Evolutionary conservation across 1,140 invertebrate species (phyloP).

Genomic region (Drosophila pallidifrons): DNA sequence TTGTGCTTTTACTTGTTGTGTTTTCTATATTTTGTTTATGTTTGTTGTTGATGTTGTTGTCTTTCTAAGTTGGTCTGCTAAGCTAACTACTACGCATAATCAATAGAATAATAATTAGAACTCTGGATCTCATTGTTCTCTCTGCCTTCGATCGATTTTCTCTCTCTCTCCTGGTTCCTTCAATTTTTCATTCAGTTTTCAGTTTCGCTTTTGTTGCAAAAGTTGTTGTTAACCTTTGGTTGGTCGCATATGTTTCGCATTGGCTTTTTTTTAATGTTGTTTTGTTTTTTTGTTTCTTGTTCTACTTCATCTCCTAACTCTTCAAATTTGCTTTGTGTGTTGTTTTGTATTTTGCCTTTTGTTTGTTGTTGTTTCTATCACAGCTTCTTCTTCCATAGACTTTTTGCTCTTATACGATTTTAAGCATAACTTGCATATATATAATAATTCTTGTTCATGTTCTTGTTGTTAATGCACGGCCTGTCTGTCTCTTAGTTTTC

Average conservation of each 20-base stretch:
- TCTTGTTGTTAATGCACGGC: conserved; percentile 58
- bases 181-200: conserved; percentile 15
- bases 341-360: conserved; percentile 51
- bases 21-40: conserved; percentile 13
- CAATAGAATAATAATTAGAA: conserved; percentile 26
- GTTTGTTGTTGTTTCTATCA: conserved; percentile 61
- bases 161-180: conserved; percentile 13
- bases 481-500: conserved; percentile 19
- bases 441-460: conserved; percentile 55
- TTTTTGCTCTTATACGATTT: conserved; percentile 68
- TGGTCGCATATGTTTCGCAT: conserved; percentile 80
- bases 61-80: conserved; percentile 37
- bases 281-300: conserved; percentile 54
- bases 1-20: conserved; percentile 26
- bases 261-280: conserved; percentile 63
- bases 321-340: conserved; percentile 35
- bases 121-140: conserved; percentile 18
- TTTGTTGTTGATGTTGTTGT: conserved; percentile 35
- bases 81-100: conserved; percentile 56
- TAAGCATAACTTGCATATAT: conserved; percentile 82
- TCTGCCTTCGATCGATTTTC: neutral
- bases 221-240: conserved; percentile 70
- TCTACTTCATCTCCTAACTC: conserved; percentile 41
- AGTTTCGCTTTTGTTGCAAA: conserved; percentile 38
- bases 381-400: conserved; percentile 68